Evolutionary conservation across 2,888 invertebrate genomes (phyloP), one percentile per base, ranked within the genome.

Genomic region (Caenorhabditis sp.): DNA sequence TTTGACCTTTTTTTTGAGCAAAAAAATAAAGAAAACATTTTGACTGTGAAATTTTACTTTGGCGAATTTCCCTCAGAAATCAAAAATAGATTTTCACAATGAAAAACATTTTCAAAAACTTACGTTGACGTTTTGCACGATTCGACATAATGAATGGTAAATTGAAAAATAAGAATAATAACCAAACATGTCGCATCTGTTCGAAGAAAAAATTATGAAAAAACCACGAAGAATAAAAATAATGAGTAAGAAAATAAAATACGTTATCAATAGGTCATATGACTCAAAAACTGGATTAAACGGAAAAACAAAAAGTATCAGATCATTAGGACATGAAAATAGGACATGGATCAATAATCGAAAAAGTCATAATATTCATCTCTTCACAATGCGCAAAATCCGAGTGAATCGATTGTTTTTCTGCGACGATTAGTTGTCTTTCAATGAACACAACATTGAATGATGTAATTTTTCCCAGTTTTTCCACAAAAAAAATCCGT

Each of bases 401-500:
- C 43, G 43, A 5, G 36, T 36, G 12, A 43, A 43, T 43, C 43
- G 14, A 43, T 17, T 17, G n/a, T n/a, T n/a, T n/a, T n/a, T n/a
- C n/a, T n/a, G n/a, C n/a, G n/a, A n/a, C n/a, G n/a, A n/a, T n/a
- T n/a, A n/a, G n/a, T n/a, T n/a, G n/a, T 43, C 43, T 17, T 43
- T 31, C 43, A 3, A 2, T 43, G 17, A 43, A 43, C 12, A 43
- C 14, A 17, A 43, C 12, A 43, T 43, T 17, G 58, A 62, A 58
- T 70, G 69, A 70, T 70, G 65, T 62, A 70, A 66, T 69, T 58
- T 53, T 53, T 60, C 64, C 63, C 64, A 60, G 65, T 69, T 57
- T 60, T 26, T 51, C 37, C 60, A 31, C 62, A 55, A 60, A 37
- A 37, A 43, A 14, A 62, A 69, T 65, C 51, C 58, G 69, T 69